Evolutionary conservation across 2,797 vertebrate genomes (phyloP).

Genomic region (Sylvilagus floridanus): DNA sequence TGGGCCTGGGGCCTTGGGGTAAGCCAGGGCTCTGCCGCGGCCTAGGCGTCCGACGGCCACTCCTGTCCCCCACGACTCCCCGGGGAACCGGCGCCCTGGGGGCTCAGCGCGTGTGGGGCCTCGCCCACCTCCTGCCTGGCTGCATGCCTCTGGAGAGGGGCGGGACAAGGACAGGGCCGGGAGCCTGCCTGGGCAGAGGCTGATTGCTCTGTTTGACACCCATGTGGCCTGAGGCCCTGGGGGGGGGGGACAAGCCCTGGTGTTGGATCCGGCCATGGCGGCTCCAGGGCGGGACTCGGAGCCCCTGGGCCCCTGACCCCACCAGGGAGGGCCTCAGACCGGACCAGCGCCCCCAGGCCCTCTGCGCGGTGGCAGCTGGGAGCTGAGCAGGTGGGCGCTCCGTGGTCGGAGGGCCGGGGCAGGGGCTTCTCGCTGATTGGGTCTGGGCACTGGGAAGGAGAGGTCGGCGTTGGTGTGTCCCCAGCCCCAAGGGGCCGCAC

Average conservation of each 20-base stretch:
- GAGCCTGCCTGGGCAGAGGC: not conserved
- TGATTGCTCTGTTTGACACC: not conserved
- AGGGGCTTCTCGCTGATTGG: not conserved
- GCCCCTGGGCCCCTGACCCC: not conserved
- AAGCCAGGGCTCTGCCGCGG: accelerated
- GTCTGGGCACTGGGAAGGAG: too few species aligned
- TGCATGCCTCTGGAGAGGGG: too few species aligned
- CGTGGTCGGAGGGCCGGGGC: not conserved
- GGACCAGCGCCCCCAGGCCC: too few species aligned
- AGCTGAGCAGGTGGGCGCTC: too few species aligned
- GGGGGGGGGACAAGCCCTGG: not conserved
- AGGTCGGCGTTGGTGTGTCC: too few species aligned
- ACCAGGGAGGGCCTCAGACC: not conserved
- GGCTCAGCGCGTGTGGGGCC: too few species aligned
- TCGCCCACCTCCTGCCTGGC: too few species aligned
- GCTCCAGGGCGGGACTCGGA: not conserved
- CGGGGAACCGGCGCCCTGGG: too few species aligned
- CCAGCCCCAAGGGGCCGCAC: too few species aligned
- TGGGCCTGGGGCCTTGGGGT: accelerated
- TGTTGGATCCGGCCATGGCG: accelerated
- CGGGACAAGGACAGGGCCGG: accelerated
- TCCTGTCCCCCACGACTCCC: too few species aligned
- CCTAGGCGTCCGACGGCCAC: too few species aligned
- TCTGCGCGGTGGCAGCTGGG: too few species aligned
- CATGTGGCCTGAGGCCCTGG: accelerated